phyloP scores from a whole-genome alignment of 2,888 invertebrate genomes.

The Papilio elwesi region DNA sequence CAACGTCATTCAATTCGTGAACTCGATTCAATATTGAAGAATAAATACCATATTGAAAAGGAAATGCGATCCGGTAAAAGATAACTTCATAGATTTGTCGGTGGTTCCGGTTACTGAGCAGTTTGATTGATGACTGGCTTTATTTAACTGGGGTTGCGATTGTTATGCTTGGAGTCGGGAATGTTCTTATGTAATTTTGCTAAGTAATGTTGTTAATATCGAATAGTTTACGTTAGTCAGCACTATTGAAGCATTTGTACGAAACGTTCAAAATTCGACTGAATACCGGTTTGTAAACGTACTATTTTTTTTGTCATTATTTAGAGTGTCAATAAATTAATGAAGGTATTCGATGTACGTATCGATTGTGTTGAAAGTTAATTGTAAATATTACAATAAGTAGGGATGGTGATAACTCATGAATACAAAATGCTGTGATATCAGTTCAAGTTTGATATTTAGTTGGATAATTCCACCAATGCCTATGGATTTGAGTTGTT shows the following conservation, averaged over 20 bases:
- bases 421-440: slow-evolving; percentile 81
- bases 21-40: slow-evolving; percentile 15
- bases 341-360: slow-evolving; percentile 37
- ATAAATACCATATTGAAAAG: slow-evolving; percentile 33
- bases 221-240: slow-evolving; percentile 63
- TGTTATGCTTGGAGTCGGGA: slow-evolving; percentile 44
- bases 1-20: neutral
- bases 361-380: slow-evolving; percentile 40
- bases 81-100: slow-evolving; percentile 80
- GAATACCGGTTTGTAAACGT: slow-evolving; percentile 53
- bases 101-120: slow-evolving; percentile 70
- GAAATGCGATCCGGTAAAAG: slow-evolving; percentile 74
- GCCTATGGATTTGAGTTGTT: slow-evolving; percentile 38
- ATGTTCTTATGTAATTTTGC: slow-evolving; percentile 42
- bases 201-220: slow-evolving; percentile 49
- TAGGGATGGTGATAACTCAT: slow-evolving; percentile 62
- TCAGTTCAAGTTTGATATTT: slow-evolving; percentile 62
- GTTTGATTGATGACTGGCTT: slow-evolving; percentile 76
- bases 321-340: slow-evolving; percentile 28
- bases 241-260: slow-evolving; percentile 54
- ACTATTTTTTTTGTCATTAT: slow-evolving; percentile 20
- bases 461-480: slow-evolving; percentile 56
- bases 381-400: slow-evolving; percentile 58
- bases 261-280: slow-evolving; percentile 65
- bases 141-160: slow-evolving; percentile 53